Percentiles rank a stretch among this genome's conserved stretches.
Conservation (phyloP, 2,113 vertebrate genomes). For the Dipodomys merriami region DNA sequence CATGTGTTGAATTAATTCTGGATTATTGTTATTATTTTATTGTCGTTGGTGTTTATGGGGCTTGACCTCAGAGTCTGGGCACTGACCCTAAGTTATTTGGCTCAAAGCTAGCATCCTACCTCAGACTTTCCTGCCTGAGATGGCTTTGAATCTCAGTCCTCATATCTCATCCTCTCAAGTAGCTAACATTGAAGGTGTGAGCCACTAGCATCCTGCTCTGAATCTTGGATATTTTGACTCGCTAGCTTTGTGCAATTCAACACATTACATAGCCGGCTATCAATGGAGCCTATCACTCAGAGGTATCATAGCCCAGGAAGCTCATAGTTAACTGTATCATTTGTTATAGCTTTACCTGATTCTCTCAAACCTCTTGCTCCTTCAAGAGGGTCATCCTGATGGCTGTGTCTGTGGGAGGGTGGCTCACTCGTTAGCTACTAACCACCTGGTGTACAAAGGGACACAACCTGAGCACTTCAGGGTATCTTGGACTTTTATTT, state of each 20-base stretch:
- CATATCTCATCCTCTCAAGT: too few species aligned
- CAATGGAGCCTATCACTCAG: conserved; percentile 73
- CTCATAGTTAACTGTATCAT: not conserved
- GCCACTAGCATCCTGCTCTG: too few species aligned
- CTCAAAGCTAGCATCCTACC: too few species aligned
- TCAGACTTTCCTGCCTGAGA: too few species aligned
- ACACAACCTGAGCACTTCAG: not conserved
- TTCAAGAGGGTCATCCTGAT: not conserved
- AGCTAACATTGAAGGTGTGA: too few species aligned
- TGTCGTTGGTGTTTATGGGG: too few species aligned
- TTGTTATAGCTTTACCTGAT: not conserved
- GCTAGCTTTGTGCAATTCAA: conserved; percentile 86
- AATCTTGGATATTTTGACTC: conserved; percentile 86
- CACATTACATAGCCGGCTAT: conserved; percentile 89
- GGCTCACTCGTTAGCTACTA: not conserved
- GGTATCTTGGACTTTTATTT: accelerated
- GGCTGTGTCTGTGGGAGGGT: not conserved
- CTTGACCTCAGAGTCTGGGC: too few species aligned
- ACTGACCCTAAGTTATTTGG: too few species aligned
- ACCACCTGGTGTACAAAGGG: not conserved
- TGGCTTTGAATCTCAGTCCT: too few species aligned
- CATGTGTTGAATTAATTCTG: conserved; percentile 85
- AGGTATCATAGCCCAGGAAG: not conserved
- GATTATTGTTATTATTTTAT: too few species aligned
- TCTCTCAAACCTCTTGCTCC: not conserved